These are phyloP conservation scores for Amaurobius ferox DNA, from an alignment of 2,888 invertebrate genomes.

Conservation along the genomic window DNA sequence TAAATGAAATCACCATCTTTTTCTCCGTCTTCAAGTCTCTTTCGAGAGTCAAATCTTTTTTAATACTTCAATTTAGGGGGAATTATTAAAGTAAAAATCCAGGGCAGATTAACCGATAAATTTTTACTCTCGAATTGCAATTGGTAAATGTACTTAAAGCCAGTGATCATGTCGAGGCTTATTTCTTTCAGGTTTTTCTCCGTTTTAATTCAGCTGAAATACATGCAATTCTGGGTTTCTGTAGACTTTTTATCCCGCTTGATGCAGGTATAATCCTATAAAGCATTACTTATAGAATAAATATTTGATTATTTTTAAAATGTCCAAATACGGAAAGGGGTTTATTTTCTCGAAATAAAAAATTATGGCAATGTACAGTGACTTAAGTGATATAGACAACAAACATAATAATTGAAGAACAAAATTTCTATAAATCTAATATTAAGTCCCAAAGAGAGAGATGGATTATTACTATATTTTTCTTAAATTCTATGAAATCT, in stretches of 20 bases:
- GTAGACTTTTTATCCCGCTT: background rate
- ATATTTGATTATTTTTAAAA: slow-evolving; percentile 1
- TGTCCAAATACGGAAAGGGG: background rate
- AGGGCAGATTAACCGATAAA: background rate
- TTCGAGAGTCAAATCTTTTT: slow-evolving; percentile 4
- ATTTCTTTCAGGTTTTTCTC: background rate
- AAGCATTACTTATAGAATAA: background rate
- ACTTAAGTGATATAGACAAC: too few species aligned
- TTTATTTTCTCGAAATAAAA: too few species aligned
- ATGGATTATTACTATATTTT: too few species aligned
- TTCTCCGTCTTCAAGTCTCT: background rate
- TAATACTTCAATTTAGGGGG: background rate
- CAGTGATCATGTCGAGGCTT: background rate
- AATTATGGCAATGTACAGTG: too few species aligned
- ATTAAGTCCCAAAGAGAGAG: too few species aligned
- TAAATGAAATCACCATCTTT: slow-evolving; percentile 4
- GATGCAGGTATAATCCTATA: background rate
- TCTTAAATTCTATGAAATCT: too few species aligned
- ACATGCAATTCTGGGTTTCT: background rate
- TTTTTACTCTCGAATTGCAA: background rate
- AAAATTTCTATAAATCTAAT: too few species aligned
- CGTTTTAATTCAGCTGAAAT: slow-evolving; percentile 6
- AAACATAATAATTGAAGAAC: too few species aligned
- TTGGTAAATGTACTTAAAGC: slow-evolving; percentile 6
- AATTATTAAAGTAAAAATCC: slow-evolving; percentile 9